Evolutionary conservation across 2,888 invertebrate genomes (phyloP), one percentile per base, ranked within the genome.

Genomic region (Caenorhabditis wallacei): DNA sequence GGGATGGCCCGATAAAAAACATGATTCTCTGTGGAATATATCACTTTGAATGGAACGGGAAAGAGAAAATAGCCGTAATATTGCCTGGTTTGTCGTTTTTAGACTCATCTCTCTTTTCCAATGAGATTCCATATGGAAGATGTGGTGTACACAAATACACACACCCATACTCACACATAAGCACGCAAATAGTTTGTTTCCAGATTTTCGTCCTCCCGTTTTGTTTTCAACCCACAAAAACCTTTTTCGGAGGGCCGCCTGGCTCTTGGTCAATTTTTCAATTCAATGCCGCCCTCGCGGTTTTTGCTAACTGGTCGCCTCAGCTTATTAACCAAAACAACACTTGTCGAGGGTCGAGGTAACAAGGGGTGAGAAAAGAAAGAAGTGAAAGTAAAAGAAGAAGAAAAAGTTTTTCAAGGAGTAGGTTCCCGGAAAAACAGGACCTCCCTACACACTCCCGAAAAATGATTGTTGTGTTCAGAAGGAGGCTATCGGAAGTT

Each of bases 281-380:
- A 75, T 75, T 59, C 66, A 66, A 54, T 46, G 57, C 75, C 66
- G 57, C 75, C 66, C 57, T 64, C 75, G 57, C 57, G n/a, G 48
- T 75, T 59, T 66, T 66, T 13, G 74, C 56, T 66, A 68, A 75
- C 75, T 75, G 40, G 37, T 40, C 57, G 75, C 48, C 70, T 24
- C 40, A 35, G 66, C 57, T 75, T 75, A 75, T 66, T 75, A 75
- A 59, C 57, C 48, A 57, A 75, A 75, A 66, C 64, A 75, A 75
- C 37, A 35, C 18, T 63, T 26, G 26, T 54, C 30, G 56, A 20
- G 54, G 63, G 35, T 43, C 35, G 20, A 53, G 30, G 24, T 40
- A n/a, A 20, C 24, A 26, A 35, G 16, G 22, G 30, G 48, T 37
- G 59, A 37, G 57, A 61, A 24, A 35, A 40, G 48, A 40, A 40